phyloP scores from a whole-genome alignment of 2,113 vertebrate species.

The Regulus satrapa region DNA sequence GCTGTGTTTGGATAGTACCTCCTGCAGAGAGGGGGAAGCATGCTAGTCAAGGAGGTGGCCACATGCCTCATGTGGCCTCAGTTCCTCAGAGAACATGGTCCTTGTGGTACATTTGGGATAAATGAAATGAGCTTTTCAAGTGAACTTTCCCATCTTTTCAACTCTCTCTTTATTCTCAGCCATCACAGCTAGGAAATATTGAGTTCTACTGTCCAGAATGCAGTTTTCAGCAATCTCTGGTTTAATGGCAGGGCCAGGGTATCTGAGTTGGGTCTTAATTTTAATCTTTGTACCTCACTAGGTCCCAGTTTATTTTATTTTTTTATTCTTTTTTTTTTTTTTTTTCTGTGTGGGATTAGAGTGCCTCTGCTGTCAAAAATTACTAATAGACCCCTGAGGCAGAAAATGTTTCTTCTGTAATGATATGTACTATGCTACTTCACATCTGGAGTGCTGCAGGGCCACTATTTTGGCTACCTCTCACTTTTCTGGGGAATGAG shows the following conservation, averaged over 20 bases:
- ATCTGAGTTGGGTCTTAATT: not conserved
- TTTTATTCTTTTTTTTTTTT: too few species aligned
- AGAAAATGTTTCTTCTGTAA: constrained; percentile 50
- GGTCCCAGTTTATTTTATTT: not conserved
- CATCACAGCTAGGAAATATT: not conserved
- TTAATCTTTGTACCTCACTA: not conserved
- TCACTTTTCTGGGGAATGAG: constrained; percentile 38
- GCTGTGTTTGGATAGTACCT: not conserved
- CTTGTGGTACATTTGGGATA: not conserved
- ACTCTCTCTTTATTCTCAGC: not conserved
- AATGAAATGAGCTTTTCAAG: not conserved
- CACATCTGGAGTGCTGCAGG: constrained; percentile 79
- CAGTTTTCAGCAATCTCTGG: not conserved
- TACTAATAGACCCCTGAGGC: constrained; percentile 54
- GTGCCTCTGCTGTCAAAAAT: constrained; percentile 57
- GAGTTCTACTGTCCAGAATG: not conserved
- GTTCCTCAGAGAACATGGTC: not conserved
- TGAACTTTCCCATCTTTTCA: not conserved
- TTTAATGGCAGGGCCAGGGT: not conserved
- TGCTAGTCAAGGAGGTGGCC: not conserved
- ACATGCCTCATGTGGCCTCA: not conserved
- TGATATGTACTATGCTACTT: constrained; percentile 2
- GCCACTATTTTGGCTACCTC: constrained; percentile 59
- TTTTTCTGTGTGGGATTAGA: constrained; percentile 3
- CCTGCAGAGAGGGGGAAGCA: not conserved